These are phyloP conservation scores for Gorsachius goisagi DNA, from an alignment of 2,113 vertebrate genomes.

Conservation along the genomic window DNA sequence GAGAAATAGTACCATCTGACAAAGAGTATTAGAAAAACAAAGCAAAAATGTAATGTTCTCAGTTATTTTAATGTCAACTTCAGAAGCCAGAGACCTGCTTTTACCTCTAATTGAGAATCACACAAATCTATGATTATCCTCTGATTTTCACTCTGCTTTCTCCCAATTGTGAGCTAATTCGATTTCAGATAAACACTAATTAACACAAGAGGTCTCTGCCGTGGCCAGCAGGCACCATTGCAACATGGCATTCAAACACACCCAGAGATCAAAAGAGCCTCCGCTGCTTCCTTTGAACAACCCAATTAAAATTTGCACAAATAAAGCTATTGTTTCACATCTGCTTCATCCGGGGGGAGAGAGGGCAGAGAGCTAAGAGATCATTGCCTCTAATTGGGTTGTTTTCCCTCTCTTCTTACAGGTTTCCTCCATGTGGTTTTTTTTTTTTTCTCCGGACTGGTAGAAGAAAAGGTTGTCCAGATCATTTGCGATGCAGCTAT, in stretches of 20 bases:
- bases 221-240: conserved; percentile 14
- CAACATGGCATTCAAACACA: conserved; percentile 5
- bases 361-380: conserved; percentile 18
- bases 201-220: conserved; percentile 45
- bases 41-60: background rate
- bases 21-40: conserved; percentile 35
- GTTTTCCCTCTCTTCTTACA: background rate
- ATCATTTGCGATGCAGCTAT: background rate
- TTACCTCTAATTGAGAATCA: background rate
- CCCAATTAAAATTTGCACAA: conserved; percentile 64
- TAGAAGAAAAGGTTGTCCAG: background rate
- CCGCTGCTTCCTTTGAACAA: conserved; percentile 20
- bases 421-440: background rate
- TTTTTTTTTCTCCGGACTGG: background rate
- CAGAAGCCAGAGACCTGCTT: background rate
- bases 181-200: conserved; percentile 63
- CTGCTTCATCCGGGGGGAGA: background rate
- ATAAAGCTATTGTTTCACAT: conserved; percentile 60
- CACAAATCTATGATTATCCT: background rate
- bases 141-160: conserved; percentile 28
- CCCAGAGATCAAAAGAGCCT: conserved; percentile 28
- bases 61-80: background rate
- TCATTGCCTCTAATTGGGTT: conserved; percentile 40
- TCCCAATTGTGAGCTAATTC: conserved; percentile 37
- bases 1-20: conserved; percentile 35